Conservation (phyloP, 2,888 invertebrate genomes). For the Eubasilissa splendida region DNA sequence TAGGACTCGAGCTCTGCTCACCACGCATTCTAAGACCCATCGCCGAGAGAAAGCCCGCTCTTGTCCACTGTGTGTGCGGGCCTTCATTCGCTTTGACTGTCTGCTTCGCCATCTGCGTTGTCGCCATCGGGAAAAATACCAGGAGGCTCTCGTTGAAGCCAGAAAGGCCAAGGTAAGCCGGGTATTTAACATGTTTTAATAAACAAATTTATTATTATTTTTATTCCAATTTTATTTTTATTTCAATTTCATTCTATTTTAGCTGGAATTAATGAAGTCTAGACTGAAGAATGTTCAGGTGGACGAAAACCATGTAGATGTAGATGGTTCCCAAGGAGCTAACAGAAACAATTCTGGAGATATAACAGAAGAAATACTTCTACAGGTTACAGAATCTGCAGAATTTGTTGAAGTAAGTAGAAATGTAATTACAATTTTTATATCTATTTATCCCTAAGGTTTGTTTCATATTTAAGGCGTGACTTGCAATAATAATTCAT, state of each 20-base stretch:
- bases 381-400: constrained; percentile 11
- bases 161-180: constrained; percentile 71
- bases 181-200: constrained; percentile 35
- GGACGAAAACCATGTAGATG: not conserved
- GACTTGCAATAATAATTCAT: too few species aligned
- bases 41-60: constrained; percentile 82
- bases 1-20: constrained; percentile 78
- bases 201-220: not conserved
- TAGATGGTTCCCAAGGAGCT: not conserved
- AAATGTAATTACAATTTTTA: too few species aligned
- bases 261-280: constrained; percentile 43
- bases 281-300: constrained; percentile 20
- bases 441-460: too few species aligned
- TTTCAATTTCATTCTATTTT: not conserved
- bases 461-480: too few species aligned
- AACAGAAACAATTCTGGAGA: constrained; percentile 4
- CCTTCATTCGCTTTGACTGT: constrained; percentile 86
- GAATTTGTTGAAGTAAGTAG: constrained; percentile 15
- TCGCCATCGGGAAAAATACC: constrained; percentile 77
- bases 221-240: not conserved
- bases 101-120: constrained; percentile 83
- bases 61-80: constrained; percentile 84
- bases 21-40: constrained; percentile 81
- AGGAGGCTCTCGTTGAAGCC: constrained; percentile 65
- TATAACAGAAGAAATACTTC: constrained; percentile 15